phyloP scores from a whole-genome alignment of 2,113 vertebrate species.

The Ellobius talpinus region DNA sequence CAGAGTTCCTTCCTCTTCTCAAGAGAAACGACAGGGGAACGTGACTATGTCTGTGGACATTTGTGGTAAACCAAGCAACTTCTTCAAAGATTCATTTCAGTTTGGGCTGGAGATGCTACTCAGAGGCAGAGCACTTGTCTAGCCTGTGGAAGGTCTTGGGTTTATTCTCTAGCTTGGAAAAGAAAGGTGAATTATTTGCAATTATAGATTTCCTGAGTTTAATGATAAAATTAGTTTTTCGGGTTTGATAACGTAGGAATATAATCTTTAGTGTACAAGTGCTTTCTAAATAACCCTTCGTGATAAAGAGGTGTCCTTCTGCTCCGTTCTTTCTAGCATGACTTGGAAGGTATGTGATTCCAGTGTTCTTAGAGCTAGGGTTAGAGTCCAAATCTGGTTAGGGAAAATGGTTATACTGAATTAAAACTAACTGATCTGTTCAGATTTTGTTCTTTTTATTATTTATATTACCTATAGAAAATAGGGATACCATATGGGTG shows the following conservation, averaged over 20 bases:
- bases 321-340: background rate
- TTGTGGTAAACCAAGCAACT: slow-evolving; percentile 7
- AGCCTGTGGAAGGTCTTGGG: background rate
- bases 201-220: background rate
- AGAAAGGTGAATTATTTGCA: background rate
- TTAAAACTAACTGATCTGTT: slow-evolving; percentile 9
- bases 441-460: slow-evolving; percentile 52
- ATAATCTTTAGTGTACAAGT: background rate
- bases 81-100: background rate
- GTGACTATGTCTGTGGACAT: background rate
- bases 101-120: background rate
- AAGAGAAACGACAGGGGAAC: slow-evolving; percentile 1
- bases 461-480: slow-evolving; percentile 35
- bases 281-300: background rate
- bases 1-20: background rate
- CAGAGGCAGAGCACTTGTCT: background rate
- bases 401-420: slow-evolving; percentile 14
- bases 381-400: slow-evolving; percentile 53
- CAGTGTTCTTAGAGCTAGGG: slow-evolving; percentile 22
- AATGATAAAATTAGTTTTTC: background rate
- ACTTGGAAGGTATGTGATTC: background rate
- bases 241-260: slow-evolving; percentile 30
- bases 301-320: background rate
- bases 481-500: background rate
- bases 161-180: background rate